Base-by-base conservation (phyloP, 2,113 vertebrate genomes). In the Tamias sibiricus region DNA sequence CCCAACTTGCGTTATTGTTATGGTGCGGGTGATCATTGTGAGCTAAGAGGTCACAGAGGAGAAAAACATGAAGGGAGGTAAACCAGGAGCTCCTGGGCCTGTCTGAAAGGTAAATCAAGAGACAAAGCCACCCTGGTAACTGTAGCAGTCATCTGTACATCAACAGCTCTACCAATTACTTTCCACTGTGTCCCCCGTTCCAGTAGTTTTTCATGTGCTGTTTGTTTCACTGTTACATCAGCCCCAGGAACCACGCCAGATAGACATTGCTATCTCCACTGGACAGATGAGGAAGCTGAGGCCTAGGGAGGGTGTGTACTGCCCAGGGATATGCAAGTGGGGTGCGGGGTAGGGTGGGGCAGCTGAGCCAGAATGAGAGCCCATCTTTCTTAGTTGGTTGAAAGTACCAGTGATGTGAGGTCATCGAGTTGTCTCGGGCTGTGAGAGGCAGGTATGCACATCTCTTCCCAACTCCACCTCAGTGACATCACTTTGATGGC, bases 151-250 rank as follows among this genome's bases (percentile, higher is more conserved):
- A 59, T 16, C 16, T 35, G 22, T 28, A 8, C 10, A 5, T 20
- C 49, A 16, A 44, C 52, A 20, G n/a, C 17, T 17, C 72, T n/a
- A 52, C n/a, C 37, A 4, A 4, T 28, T 22, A 30, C 6, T 37
- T 80, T 82, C 37, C 54, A 35, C 8, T 22, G 47, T 30, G 40
- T 68, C 71, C 62, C 20, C 37, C 49, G 64, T 75, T 35, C 76
- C 32, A 13, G 5, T 35, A 40, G 26, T 68, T 89, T 85, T 47
- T 87, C 64, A 4, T 14, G 35, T 87, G 35, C 26, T 90, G 2
- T 68, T 84, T 84, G 59, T 81, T 66, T 84, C 26, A 16, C 24
- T 49, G 77, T 96, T 47, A 32, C 20, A 57, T 79, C 74, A 87
- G 62, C 17, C 3, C 44, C 37, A 16, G 17, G 40, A 90, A n/a